These are phyloP conservation scores for Phymastichus coffea DNA, from an alignment of 1,140 invertebrate species.

Conservation along the genomic window DNA sequence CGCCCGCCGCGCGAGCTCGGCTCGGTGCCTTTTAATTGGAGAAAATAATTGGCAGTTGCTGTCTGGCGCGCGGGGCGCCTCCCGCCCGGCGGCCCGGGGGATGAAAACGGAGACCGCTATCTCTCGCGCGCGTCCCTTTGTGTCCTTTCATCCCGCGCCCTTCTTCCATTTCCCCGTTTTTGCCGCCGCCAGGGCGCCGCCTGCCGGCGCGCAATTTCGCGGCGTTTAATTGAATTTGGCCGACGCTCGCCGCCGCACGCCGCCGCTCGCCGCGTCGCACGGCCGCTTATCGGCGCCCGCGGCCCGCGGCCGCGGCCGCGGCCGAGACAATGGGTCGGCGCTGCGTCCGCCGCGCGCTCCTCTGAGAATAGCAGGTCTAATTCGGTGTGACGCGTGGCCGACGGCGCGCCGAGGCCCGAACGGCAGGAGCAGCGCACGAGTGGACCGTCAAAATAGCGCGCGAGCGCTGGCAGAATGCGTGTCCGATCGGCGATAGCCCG, in stretches of 20 bases:
- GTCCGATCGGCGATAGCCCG: background rate
- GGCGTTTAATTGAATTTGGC: slow-evolving; percentile 25
- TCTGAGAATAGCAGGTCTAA: slow-evolving; percentile 57
- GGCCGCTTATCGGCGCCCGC: background rate
- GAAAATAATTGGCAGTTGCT: slow-evolving; percentile 24
- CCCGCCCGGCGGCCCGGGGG: background rate
- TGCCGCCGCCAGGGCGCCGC: too few relatives aligned
- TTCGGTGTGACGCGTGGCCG: slow-evolving; percentile 46
- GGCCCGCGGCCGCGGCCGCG: background rate
- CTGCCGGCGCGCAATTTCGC: slow-evolving; percentile 14
- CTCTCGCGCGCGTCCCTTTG: slow-evolving; percentile 7
- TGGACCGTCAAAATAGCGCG: slow-evolving; percentile 49
- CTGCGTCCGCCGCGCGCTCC: background rate
- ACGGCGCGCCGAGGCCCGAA: slow-evolving; percentile 2
- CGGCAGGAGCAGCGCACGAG: too few relatives aligned
- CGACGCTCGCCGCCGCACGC: background rate
- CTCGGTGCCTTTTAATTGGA: slow-evolving; percentile 18
- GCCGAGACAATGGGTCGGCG: background rate
- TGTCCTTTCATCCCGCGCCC: background rate
- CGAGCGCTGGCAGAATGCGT: background rate
- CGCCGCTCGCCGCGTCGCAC: background rate
- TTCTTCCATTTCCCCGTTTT: background rate
- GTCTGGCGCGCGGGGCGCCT: background rate
- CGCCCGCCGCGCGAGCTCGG: background rate
- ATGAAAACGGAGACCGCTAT: slow-evolving; percentile 22